Evolutionary conservation across 2,888 invertebrate genomes (phyloP).

Genomic region (Nephrocerus scutellatus): DNA sequence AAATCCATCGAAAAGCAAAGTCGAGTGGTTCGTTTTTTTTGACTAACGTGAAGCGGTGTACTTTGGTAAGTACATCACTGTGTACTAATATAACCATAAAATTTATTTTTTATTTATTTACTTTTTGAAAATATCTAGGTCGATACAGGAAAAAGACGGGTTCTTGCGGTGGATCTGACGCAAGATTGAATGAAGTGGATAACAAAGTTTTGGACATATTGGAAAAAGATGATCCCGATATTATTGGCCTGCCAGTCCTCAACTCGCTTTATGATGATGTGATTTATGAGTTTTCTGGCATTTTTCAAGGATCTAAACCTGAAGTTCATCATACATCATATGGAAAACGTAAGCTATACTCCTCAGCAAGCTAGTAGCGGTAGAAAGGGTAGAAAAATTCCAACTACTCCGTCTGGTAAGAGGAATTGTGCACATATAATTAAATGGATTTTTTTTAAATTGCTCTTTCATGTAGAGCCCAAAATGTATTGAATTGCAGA

Average conservation of each 20-base stretch:
- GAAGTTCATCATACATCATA: conserved; percentile 3
- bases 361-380: conserved; percentile 1
- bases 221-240: conserved; percentile 3
- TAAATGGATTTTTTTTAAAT: too few species aligned
- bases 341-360: conserved; percentile 1
- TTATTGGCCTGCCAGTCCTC: conserved; percentile 1
- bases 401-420: conserved; percentile 3
- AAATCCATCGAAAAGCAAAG: too few species aligned
- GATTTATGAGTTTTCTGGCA: conserved; percentile 3
- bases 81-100: too few species aligned
- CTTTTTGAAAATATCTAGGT: too few species aligned
- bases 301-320: conserved; percentile 2
- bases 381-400: conserved; percentile 4
- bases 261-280: conserved; percentile 1
- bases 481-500: too few species aligned
- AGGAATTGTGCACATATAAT: conserved; percentile 2
- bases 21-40: too few species aligned
- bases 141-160: too few species aligned
- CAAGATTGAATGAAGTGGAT: not conserved
- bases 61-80: too few species aligned
- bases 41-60: too few species aligned
- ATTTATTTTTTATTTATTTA: too few species aligned
- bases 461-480: too few species aligned
- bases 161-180: too few species aligned
- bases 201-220: conserved; percentile 6